Evolutionary conservation across 2,797 vertebrate species (phyloP).

Genomic region (Prunella strophiata): DNA sequence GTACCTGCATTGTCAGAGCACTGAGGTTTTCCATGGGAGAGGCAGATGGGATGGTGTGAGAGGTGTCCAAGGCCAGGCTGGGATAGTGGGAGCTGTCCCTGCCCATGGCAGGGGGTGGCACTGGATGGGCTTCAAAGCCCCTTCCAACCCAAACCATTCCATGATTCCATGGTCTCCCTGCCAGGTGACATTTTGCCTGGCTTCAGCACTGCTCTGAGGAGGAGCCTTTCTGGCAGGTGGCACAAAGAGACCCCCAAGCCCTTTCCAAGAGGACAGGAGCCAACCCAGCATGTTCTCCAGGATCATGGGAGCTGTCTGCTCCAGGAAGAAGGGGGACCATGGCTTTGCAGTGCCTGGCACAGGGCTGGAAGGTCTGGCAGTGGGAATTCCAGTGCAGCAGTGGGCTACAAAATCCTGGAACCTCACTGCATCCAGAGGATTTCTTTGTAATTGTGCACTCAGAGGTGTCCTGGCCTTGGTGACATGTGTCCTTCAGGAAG

Average conservation of each 20-base stretch:
- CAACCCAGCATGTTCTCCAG: not conserved
- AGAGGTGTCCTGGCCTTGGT: not conserved
- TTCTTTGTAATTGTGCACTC: not conserved
- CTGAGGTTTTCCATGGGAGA: not conserved
- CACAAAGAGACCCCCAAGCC: not conserved
- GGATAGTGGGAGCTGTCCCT: not conserved
- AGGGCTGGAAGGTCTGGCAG: not conserved
- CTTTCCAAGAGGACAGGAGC: not conserved
- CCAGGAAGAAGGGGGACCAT: no score
- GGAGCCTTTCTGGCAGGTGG: not conserved
- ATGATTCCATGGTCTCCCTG: not conserved
- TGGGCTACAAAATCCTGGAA: not conserved
- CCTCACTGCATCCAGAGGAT: not conserved
- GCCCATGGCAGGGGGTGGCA: not conserved
- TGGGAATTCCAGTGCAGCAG: not conserved
- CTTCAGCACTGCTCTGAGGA: not conserved
- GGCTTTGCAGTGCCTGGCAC: not conserved
- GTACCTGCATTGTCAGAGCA: not conserved
- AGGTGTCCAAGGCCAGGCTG: not conserved
- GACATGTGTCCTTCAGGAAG: rapidly evolving
- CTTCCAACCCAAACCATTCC: not conserved
- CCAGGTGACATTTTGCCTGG: not conserved
- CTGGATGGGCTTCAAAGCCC: not conserved
- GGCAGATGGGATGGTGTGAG: not conserved
- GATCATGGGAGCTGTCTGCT: not conserved